Conservation (phyloP, 2,113 vertebrate genomes). For the Sitta europaea region DNA sequence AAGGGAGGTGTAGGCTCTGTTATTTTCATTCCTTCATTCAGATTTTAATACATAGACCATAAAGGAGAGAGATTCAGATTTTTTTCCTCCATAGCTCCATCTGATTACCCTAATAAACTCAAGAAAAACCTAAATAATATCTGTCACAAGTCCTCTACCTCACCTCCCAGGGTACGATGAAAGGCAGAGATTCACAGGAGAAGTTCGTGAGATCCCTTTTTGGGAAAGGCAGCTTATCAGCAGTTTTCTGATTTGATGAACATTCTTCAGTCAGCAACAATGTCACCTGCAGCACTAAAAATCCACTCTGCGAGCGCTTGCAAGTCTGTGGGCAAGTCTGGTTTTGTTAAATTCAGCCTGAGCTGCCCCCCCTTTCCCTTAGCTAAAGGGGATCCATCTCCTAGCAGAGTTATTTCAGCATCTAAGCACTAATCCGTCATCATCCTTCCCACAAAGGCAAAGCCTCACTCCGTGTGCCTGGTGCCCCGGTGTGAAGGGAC, state of each 20-base stretch:
- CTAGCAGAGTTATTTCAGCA: slow-evolving; percentile 38
- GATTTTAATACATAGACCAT: not conserved
- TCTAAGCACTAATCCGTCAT: slow-evolving; percentile 21
- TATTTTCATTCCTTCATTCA: not conserved
- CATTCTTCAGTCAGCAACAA: slow-evolving; percentile 62
- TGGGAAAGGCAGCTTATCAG: slow-evolving; percentile 48
- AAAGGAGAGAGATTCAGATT: not conserved
- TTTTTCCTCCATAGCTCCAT: not conserved
- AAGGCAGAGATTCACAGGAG: slow-evolving; percentile 17
- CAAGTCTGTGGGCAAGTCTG: slow-evolving; percentile 48
- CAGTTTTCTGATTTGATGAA: slow-evolving; percentile 56
- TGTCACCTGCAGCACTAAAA: slow-evolving; percentile 50
- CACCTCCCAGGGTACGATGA: slow-evolving; percentile 2
- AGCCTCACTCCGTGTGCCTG: slow-evolving; percentile 5
- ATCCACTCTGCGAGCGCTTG: slow-evolving; percentile 36
- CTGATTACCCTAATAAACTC: not conserved
- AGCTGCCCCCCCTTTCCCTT: slow-evolving; percentile 7
- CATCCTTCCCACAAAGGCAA: slow-evolving; percentile 33
- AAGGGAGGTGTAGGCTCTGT: not conserved
- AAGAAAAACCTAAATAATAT: not conserved
- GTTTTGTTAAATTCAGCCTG: slow-evolving; percentile 57
- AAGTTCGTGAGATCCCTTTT: slow-evolving; percentile 27
- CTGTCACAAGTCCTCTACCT: slow-evolving; percentile 38
- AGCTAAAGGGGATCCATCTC: slow-evolving; percentile 59
- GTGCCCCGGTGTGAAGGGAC: not conserved